Conservation (phyloP, 2,797 vertebrate genomes). For the Anableps anableps region DNA sequence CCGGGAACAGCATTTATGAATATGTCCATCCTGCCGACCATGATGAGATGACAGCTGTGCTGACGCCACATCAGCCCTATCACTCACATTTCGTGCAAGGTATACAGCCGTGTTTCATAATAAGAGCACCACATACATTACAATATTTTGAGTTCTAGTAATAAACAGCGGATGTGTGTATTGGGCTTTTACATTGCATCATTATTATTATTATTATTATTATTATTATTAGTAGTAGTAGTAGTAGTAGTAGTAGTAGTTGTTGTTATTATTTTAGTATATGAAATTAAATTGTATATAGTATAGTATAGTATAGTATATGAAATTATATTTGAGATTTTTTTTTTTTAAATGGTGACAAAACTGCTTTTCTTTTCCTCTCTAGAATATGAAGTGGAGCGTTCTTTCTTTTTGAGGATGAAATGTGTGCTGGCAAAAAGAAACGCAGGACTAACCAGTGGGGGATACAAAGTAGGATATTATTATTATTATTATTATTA, state of each 20-base stretch:
- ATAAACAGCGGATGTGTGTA: neutral
- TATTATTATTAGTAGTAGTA: conserved; percentile 2
- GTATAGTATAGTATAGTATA: too few relatives aligned
- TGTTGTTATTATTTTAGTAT: neutral
- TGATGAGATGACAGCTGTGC: conserved; percentile 97
- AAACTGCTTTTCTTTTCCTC: neutral
- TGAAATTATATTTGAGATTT: too few relatives aligned
- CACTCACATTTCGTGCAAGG: conserved; percentile 98
- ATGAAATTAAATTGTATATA: too few relatives aligned
- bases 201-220: conserved; percentile 3
- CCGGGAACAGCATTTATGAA: conserved; percentile 99
- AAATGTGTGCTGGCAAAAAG: conserved; percentile 98
- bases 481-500: neutral
- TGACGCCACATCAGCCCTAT: conserved; percentile 97
- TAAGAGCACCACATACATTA: neutral
- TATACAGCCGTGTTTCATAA: conserved; percentile 56
- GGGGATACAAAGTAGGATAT: conserved; percentile 93
- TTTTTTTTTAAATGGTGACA: neutral
- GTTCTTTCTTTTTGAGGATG: conserved; percentile 98
- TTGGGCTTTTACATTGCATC: neutral
- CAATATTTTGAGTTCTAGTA: neutral
- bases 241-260: neutral
- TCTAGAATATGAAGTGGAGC: conserved; percentile 94
- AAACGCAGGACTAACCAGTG: conserved; percentile 96
- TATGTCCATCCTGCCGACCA: conserved; percentile 98